phyloP scores from a whole-genome alignment of 2,888 invertebrate species.

The Hyles lineata region DNA sequence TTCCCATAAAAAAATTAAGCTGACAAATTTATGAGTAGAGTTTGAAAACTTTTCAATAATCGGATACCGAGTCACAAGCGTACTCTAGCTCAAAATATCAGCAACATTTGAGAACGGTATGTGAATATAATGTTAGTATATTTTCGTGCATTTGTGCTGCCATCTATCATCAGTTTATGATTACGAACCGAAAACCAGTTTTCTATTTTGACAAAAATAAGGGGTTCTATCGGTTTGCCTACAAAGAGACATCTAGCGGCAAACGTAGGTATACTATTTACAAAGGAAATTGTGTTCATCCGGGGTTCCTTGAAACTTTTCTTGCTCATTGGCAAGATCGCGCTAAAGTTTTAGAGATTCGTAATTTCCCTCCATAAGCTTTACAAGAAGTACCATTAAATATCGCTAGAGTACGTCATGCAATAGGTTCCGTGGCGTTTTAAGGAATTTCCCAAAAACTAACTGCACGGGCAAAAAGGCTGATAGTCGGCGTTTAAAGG shows the following conservation, averaged over 20 bases:
- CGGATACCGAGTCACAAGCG: neutral
- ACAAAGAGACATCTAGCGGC: conserved; percentile 24
- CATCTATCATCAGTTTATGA: neutral
- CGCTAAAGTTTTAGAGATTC: neutral
- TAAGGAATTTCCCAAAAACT: too few relatives aligned
- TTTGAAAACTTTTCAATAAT: too few relatives aligned
- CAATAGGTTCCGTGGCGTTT: too few relatives aligned
- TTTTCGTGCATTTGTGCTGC: neutral
- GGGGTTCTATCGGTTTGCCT: neutral
- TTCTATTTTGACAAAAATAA: neutral
- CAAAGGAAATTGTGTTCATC: neutral
- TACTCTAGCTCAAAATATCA: neutral
- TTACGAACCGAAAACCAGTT: neutral
- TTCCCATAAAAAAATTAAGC: too few relatives aligned
- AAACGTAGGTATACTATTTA: neutral
- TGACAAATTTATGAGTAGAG: too few relatives aligned
- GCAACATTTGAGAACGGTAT: neutral
- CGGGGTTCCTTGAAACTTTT: neutral
- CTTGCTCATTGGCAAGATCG: neutral
- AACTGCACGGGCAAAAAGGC: too few relatives aligned
- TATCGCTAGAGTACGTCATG: too few relatives aligned
- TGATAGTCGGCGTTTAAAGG: too few relatives aligned
- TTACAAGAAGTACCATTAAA: too few relatives aligned
- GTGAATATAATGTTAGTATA: too few relatives aligned
- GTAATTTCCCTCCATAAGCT: too few relatives aligned